Evolutionary conservation across 92 coral and sea anemone species (phyloP).

Genomic region (Anthopleura xanthogrammica): DNA sequence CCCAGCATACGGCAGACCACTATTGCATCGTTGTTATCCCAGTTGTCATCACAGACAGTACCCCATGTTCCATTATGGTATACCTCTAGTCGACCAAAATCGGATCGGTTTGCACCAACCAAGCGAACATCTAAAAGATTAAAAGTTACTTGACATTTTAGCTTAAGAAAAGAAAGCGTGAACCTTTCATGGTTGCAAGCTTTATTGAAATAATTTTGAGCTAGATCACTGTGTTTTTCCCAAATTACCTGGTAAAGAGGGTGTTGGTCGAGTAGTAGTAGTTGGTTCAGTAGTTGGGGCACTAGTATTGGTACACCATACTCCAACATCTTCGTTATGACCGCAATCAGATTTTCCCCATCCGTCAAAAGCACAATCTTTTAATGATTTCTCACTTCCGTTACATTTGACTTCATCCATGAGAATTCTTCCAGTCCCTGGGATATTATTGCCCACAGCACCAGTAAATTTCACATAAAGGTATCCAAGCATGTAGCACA

Average conservation of each 20-base stretch:
- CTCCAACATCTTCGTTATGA: constrained; percentile 67
- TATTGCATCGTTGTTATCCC: constrained; percentile 27
- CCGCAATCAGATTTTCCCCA: constrained; percentile 49
- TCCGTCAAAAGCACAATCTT: constrained; percentile 43
- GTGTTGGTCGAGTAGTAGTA: not conserved
- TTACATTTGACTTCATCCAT: constrained; percentile 68
- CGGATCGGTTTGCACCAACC: not conserved
- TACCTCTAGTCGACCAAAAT: constrained; percentile 57
- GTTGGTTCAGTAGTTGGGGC: not conserved
- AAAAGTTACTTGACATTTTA: too few species aligned
- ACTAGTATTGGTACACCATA: constrained; percentile 25
- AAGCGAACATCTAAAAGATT: not conserved
- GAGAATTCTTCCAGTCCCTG: constrained; percentile 41
- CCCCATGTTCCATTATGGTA: constrained; percentile 58
- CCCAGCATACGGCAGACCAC: constrained; percentile 30
- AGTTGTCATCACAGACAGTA: constrained; percentile 36
- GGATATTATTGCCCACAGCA: constrained; percentile 21
- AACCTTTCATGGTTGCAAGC: too few species aligned
- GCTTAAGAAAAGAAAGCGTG: too few species aligned
- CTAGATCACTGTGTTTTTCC: too few species aligned
- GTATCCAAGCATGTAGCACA: constrained; percentile 60
- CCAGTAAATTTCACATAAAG: constrained; percentile 5
- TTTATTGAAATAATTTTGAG: too few species aligned
- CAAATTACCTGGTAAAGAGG: constrained; percentile 8
- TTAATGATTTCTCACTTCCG: constrained; percentile 50